Evolutionary conservation across 2,888 invertebrate genomes (phyloP).

Genomic region (Limnephilus auricula): DNA sequence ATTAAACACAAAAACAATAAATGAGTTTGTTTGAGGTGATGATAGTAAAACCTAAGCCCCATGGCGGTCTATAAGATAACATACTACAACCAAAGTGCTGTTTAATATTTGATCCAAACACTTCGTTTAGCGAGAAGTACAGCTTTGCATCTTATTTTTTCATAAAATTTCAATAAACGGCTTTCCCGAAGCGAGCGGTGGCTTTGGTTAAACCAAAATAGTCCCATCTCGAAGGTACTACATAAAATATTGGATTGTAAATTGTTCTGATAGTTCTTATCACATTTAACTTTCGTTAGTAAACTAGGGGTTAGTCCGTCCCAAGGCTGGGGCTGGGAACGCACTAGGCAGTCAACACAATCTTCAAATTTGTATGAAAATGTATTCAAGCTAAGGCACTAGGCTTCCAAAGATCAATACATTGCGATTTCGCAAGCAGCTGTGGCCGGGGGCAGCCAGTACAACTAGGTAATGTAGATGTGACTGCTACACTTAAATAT

Average conservation of each 20-base stretch:
- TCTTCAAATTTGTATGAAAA: too few relatives aligned
- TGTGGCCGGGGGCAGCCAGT: too few relatives aligned
- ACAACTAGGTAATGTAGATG: too few relatives aligned
- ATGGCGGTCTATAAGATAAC: background rate
- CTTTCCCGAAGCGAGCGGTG: background rate
- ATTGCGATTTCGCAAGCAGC: too few relatives aligned
- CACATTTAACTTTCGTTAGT: too few relatives aligned
- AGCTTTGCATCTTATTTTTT: background rate
- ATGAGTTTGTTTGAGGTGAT: background rate
- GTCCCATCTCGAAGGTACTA: background rate
- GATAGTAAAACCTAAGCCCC: background rate
- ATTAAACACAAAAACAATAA: background rate
- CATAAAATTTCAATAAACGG: background rate
- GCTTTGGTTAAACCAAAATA: background rate
- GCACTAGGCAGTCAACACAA: too few relatives aligned
- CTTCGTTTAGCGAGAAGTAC: conserved; percentile 2
- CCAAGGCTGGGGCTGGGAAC: too few relatives aligned
- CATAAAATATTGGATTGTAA: background rate
- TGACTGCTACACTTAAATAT: too few relatives aligned
- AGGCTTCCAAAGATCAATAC: too few relatives aligned
- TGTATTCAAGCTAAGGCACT: too few relatives aligned
- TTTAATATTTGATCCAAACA: background rate
- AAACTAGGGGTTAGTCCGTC: too few relatives aligned
- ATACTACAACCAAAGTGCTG: background rate
- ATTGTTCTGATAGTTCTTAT: background rate